A percentile compares a stretch with the other conserved stretches of the same genome.
phyloP scores from a whole-genome alignment of 2,797 vertebrate genomes.

The Acanthurus lineatus region DNA sequence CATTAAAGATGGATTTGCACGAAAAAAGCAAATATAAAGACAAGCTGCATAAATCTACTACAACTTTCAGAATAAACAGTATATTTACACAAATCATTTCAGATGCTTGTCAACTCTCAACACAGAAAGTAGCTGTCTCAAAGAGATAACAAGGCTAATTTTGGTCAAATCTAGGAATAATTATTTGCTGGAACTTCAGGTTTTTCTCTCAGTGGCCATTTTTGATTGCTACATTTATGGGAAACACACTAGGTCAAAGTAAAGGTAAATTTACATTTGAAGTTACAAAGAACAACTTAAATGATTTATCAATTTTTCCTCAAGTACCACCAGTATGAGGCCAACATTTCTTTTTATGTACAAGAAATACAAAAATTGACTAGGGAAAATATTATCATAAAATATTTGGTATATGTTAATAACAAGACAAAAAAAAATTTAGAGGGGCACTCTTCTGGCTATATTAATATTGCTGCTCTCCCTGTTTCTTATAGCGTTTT shows the following conservation, averaged over 20 bases:
- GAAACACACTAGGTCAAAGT: neutral
- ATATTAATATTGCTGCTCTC: neutral
- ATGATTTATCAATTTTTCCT: too few relatives aligned
- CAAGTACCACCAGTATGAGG: too few relatives aligned
- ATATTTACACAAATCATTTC: neutral
- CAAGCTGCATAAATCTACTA: neutral
- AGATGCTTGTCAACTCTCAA: neutral
- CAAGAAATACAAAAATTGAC: neutral
- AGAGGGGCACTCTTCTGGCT: neutral
- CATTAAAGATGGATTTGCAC: neutral
- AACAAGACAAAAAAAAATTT: too few relatives aligned
- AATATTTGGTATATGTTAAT: neutral
- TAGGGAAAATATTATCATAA: neutral
- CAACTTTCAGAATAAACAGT: too few relatives aligned
- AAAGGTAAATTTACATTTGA: too few relatives aligned
- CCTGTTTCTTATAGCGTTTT: constrained; percentile 89
- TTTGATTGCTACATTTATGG: neutral
- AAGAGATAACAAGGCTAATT: neutral
- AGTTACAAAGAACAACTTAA: too few relatives aligned
- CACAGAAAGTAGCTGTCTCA: neutral
- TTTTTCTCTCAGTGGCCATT: too few relatives aligned
- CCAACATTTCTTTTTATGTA: neutral
- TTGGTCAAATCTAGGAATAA: too few relatives aligned
- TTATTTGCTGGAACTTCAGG: too few relatives aligned
- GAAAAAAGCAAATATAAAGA: neutral